Conservation (phyloP, 2,888 invertebrate species). For the Cerceris ruficornis region DNA sequence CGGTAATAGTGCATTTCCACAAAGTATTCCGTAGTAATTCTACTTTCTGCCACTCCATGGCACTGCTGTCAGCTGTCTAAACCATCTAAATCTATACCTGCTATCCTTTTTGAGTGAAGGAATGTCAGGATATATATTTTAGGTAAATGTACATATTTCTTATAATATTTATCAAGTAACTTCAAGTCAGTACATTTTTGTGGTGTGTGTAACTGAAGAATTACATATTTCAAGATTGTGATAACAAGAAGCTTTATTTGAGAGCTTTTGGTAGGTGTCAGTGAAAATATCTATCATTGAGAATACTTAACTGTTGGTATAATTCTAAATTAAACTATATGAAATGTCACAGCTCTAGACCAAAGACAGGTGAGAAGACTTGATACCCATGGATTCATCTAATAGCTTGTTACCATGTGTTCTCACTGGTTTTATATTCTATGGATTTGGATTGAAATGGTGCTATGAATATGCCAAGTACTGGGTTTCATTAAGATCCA, state of each 20-base stretch:
- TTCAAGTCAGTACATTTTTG: background rate
- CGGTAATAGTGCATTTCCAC: no score
- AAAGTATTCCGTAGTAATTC: no score
- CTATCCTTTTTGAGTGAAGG: background rate
- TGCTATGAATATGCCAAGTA: slow-evolving; percentile 76
- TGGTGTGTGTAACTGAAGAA: background rate
- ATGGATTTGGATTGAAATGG: slow-evolving; percentile 77
- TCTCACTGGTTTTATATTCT: slow-evolving; percentile 75
- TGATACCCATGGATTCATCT: slow-evolving; percentile 39
- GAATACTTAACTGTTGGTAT: background rate
- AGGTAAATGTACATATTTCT: background rate
- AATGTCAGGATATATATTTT: background rate
- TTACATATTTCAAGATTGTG: background rate
- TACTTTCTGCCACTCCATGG: no score
- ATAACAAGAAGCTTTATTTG: no score
- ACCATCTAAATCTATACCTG: no score
- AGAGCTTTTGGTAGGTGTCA: no score
- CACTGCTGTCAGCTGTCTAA: no score
- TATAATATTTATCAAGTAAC: background rate
- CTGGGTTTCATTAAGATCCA: slow-evolving; percentile 64
- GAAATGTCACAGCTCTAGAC: background rate
- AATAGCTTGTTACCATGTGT: slow-evolving; percentile 71
- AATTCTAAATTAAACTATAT: background rate
- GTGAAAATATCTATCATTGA: no score
- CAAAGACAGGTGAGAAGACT: background rate